Percentiles rank a stretch among this genome's conserved stretches.
Conservation (phyloP, 2,113 vertebrate genomes). For the Tragelaphus strepsiceros region DNA sequence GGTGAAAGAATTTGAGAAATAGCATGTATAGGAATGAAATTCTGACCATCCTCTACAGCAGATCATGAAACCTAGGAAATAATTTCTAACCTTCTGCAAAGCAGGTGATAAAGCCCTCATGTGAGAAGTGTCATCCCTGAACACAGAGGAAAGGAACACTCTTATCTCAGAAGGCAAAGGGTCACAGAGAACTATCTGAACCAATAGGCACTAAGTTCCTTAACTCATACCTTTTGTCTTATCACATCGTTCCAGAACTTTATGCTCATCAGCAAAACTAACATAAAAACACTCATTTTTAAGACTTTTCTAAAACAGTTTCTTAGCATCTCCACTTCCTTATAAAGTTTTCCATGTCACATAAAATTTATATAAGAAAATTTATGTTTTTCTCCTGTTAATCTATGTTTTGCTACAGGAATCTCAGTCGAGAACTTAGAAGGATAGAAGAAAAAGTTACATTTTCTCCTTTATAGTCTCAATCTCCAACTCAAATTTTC, state of each 20-base stretch:
- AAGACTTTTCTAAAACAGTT: neutral
- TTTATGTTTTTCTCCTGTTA: neutral
- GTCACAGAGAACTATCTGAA: neutral
- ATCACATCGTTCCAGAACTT: neutral
- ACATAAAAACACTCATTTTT: neutral
- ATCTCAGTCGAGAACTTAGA: neutral
- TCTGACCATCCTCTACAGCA: neutral
- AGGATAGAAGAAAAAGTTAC: neutral
- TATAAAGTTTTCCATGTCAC: neutral
- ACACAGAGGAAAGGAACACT: neutral
- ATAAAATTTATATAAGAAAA: neutral
- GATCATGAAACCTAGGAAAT: neutral
- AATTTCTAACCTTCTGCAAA: neutral
- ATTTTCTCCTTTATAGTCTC: neutral
- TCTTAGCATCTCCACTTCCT: neutral
- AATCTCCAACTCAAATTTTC: neutral
- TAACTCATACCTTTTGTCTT: neutral
- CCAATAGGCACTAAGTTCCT: no score
- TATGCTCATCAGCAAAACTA: neutral
- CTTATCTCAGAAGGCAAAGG: neutral
- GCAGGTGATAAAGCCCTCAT: neutral
- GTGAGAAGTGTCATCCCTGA: neutral
- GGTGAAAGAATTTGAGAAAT: neutral
- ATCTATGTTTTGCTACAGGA: neutral
- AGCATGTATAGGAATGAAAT: neutral